A percentile compares a stretch with the other conserved stretches of the same genome.
Conservation (phyloP, 2,888 invertebrate species). For the Agrochola litura region DNA sequence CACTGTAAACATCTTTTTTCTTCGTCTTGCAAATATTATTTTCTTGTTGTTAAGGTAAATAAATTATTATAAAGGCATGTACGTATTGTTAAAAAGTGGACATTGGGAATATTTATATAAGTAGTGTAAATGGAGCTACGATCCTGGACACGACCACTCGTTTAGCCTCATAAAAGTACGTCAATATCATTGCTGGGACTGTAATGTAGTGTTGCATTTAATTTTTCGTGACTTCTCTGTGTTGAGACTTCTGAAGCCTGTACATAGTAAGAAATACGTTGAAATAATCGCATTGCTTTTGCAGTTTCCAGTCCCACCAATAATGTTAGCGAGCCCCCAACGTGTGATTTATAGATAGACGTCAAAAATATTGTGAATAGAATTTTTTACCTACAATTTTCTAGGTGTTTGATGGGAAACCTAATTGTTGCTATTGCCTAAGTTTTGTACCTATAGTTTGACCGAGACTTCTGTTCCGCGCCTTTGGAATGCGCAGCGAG, state of each 20-base stretch:
- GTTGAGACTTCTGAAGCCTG: constrained; percentile 31
- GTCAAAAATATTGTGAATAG: constrained; percentile 80
- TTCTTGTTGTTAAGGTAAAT: constrained; percentile 81
- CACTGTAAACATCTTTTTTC: constrained; percentile 71
- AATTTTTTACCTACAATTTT: constrained; percentile 87
- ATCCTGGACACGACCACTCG: constrained; percentile 83
- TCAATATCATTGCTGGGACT: constrained; percentile 51
- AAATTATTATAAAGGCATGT: constrained; percentile 85
- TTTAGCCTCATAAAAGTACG: constrained; percentile 76
- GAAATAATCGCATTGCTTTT: constrained; percentile 38
- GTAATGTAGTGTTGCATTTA: constrained; percentile 23
- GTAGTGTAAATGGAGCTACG: constrained; percentile 71
- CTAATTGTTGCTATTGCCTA: constrained; percentile 79
- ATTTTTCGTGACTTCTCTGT: constrained; percentile 36
- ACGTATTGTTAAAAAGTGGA: constrained; percentile 78
- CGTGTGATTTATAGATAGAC: constrained; percentile 80
- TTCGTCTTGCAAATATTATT: constrained; percentile 76
- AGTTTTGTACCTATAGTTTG: constrained; percentile 52
- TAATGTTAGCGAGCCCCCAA: constrained; percentile 53
- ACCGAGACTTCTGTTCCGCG: no score
- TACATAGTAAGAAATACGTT: constrained; percentile 48
- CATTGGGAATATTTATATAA: constrained; percentile 77
- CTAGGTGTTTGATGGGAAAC: constrained; percentile 82
- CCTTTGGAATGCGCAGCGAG: no score
- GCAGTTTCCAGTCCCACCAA: constrained; percentile 36